Percentiles rank a stretch among this genome's conserved stretches.
Evolutionary conservation across 2,113 vertebrate species (phyloP).

Genomic region (Vanacampus margaritifer): DNA sequence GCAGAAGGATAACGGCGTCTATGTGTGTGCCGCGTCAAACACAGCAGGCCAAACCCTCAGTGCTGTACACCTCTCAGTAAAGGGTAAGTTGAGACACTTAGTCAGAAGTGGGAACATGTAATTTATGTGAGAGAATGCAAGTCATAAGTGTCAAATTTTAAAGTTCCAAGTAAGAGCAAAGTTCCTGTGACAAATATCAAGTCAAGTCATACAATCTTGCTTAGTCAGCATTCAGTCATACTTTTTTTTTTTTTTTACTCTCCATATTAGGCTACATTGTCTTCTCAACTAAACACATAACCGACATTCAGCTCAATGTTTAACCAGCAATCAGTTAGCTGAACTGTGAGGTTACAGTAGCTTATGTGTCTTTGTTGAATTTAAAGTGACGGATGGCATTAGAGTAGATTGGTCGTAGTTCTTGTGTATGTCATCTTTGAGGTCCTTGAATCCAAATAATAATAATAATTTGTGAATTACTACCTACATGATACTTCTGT

Average conservation of each 20-base stretch:
- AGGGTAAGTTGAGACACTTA: slow-evolving; percentile 75
- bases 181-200: background rate
- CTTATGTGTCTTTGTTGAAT: too few species aligned
- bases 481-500: background rate
- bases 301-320: too few species aligned
- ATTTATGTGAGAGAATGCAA: background rate
- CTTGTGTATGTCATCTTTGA: background rate
- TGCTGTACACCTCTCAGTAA: slow-evolving; percentile 87
- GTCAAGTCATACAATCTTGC: background rate
- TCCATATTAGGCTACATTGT: too few species aligned
- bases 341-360: too few species aligned
- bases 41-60: slow-evolving; percentile 92
- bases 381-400: too few species aligned
- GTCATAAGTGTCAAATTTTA: background rate
- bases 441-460: background rate
- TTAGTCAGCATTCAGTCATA: too few species aligned
- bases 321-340: too few species aligned
- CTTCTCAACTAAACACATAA: too few species aligned
- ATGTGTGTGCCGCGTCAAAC: slow-evolving; percentile 92
- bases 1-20: slow-evolving; percentile 89
- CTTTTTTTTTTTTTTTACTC: too few species aligned
- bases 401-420: too few species aligned
- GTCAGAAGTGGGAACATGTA: background rate
- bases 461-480: too few species aligned
- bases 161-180: background rate